Evolutionary conservation across 2,113 vertebrate species (phyloP).

Genomic region (Alethe castanea): DNA sequence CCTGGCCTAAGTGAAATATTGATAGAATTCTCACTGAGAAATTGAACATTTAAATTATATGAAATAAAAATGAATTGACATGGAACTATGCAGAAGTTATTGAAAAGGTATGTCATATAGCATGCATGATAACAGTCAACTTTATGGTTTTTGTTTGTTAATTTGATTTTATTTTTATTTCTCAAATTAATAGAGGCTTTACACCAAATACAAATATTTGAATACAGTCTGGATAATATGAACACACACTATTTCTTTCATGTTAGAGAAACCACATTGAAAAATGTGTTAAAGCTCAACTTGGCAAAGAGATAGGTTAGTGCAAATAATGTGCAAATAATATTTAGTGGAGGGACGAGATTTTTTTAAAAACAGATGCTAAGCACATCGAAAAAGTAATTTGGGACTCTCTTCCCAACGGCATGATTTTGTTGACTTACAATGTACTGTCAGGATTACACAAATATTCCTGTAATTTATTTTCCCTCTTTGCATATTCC

Average conservation of each 20-base stretch:
- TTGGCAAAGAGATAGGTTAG: neutral
- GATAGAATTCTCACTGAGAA: neutral
- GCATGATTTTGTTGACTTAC: slow-evolving; percentile 40
- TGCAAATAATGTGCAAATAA: slow-evolving; percentile 23
- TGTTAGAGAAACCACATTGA: neutral
- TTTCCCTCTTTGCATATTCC: slow-evolving; percentile 37
- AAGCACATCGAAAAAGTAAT: slow-evolving; percentile 11
- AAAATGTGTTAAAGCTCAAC: neutral
- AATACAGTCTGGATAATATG: neutral
- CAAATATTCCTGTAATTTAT: slow-evolving; percentile 61
- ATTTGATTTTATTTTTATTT: neutral
- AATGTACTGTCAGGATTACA: neutral
- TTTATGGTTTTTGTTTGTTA: accelerated
- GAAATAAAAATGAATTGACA: accelerated
- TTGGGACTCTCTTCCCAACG: slow-evolving; percentile 23
- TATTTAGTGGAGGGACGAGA: slow-evolving; percentile 24
- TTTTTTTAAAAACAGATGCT: slow-evolving; percentile 57
- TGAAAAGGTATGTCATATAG: neutral
- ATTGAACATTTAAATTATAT: neutral
- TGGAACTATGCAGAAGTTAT: neutral
- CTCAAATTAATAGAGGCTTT: neutral
- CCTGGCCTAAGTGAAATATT: neutral
- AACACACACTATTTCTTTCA: neutral
- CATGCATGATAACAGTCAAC: neutral
- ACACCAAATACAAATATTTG: neutral